A percentile compares a stretch with the other conserved stretches of the same genome.
Conservation (phyloP, 2,113 vertebrate species). For the Phalacrocorax carbo region DNA sequence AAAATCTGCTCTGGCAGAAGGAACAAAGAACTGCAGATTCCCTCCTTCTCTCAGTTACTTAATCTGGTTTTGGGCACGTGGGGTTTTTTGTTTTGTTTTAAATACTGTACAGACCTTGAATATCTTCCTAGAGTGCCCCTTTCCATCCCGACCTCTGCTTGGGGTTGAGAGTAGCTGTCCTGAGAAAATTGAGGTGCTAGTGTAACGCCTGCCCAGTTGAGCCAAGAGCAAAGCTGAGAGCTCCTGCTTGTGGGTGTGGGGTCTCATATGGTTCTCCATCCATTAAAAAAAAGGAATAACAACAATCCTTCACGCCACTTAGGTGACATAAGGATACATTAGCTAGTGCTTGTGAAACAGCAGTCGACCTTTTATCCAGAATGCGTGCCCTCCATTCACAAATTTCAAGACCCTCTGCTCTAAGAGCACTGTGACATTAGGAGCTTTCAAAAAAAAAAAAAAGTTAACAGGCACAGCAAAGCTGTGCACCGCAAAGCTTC, state of each 20-base stretch:
- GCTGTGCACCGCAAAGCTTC: not conserved
- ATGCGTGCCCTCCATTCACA: not conserved
- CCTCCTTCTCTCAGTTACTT: not conserved
- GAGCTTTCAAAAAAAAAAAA: not conserved
- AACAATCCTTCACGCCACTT: not conserved
- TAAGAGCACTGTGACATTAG: not conserved
- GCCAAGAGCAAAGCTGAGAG: not conserved
- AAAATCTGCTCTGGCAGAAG: not conserved
- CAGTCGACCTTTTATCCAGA: not conserved
- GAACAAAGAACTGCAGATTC: not conserved
- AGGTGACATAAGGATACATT: not conserved
- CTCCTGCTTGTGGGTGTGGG: rapidly evolving
- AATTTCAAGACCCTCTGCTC: not conserved
- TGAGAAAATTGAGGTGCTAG: not conserved
- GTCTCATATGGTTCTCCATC: not conserved
- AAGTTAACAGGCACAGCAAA: not conserved
- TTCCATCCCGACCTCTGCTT: not conserved
- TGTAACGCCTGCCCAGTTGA: not conserved
- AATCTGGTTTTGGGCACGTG: not conserved
- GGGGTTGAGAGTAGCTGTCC: not conserved
- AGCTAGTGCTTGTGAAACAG: not conserved
- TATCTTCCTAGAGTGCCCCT: not conserved
- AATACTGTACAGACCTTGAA: not conserved
- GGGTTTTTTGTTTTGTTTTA: not conserved
- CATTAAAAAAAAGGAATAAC: not conserved